phyloP scores from a whole-genome alignment of 2,888 invertebrate genomes.

The Patella ulyssiponensis region DNA sequence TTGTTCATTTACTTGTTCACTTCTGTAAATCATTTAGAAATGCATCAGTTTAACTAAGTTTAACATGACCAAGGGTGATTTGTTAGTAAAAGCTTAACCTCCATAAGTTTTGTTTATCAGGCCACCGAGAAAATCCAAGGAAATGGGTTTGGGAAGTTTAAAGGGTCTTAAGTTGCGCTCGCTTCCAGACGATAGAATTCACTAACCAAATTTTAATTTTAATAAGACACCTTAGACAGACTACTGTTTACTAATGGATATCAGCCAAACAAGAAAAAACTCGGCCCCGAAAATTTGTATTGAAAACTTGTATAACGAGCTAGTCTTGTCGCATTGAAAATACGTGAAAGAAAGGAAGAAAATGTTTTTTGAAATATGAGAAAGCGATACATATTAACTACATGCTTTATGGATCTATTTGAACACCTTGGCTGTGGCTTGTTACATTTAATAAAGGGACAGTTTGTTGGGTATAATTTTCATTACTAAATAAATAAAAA shows the following conservation, averaged over 20 bases:
- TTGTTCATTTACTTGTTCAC: slow-evolving; percentile 23
- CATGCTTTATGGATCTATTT: no score
- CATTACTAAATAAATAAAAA: no score
- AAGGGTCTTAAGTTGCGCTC: background rate
- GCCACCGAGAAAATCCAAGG: background rate
- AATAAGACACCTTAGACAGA: background rate
- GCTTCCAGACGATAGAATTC: slow-evolving; percentile 6
- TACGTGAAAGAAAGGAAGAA: background rate
- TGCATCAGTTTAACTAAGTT: slow-evolving; percentile 29
- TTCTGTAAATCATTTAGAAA: slow-evolving; percentile 25
- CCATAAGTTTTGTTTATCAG: background rate
- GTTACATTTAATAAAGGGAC: no score
- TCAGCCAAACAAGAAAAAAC: background rate
- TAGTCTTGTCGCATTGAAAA: background rate
- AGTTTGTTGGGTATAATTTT: no score
- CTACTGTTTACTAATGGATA: background rate
- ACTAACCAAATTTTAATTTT: slow-evolving; percentile 4
- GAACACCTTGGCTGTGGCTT: no score
- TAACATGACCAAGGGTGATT: slow-evolving; percentile 19
- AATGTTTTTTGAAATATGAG: no score
- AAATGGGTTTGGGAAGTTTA: slow-evolving; percentile 17
- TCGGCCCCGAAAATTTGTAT: background rate
- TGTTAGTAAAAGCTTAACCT: slow-evolving; percentile 24
- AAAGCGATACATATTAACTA: no score
- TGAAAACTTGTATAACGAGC: background rate